Percentiles rank a stretch among this genome's conserved stretches.
Evolutionary conservation across 2,113 vertebrate species (phyloP).

Genomic region (Leptodactylus fuscus): DNA sequence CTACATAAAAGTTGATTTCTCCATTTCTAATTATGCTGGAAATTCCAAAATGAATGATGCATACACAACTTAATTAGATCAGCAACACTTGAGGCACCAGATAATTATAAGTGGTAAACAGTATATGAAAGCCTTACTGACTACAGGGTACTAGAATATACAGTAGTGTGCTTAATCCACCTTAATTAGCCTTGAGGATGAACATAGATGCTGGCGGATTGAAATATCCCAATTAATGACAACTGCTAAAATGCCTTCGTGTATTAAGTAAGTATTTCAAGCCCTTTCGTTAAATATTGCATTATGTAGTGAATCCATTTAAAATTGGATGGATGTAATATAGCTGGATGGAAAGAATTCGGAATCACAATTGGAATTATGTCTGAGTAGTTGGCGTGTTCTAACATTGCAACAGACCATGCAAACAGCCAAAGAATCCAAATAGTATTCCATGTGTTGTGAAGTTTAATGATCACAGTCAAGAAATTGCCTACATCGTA

Average conservation of each 20-base stretch:
- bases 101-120: constrained; percentile 56
- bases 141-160: constrained; percentile 52
- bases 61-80: constrained; percentile 58
- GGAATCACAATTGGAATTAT: background rate
- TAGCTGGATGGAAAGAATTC: background rate
- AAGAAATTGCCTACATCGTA: too few species aligned
- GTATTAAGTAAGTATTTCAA: constrained; percentile 46
- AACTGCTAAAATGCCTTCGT: constrained; percentile 37
- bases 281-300: constrained; percentile 3
- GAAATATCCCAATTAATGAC: constrained; percentile 49
- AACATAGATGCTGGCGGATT: constrained; percentile 48
- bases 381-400: background rate
- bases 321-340: constrained; percentile 14
- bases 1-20: constrained; percentile 54
- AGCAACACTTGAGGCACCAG: constrained; percentile 57
- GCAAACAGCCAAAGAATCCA: too few species aligned
- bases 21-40: constrained; percentile 44
- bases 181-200: constrained; percentile 57
- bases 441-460: too few species aligned
- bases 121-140: constrained; percentile 54
- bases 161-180: constrained; percentile 56
- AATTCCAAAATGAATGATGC: constrained; percentile 56
- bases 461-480: too few species aligned
- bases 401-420: background rate
- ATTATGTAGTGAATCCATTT: background rate